These are phyloP conservation scores for Leptogaster cylindrica DNA, from an alignment of 2,888 invertebrate genomes.

Conservation along the genomic window DNA sequence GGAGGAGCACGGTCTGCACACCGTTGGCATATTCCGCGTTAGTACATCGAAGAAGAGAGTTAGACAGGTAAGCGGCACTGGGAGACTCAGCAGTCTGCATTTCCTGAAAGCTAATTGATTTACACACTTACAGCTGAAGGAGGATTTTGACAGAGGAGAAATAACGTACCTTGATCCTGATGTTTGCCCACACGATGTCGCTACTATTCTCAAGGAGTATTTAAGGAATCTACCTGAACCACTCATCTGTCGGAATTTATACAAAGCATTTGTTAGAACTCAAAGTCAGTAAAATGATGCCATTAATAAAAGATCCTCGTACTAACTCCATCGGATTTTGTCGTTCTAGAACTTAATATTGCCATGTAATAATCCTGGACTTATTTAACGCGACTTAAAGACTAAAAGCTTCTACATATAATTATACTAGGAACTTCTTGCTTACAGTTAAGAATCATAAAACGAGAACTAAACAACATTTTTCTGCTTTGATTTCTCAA, in stretches of 20 bases:
- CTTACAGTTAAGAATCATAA: too few relatives aligned
- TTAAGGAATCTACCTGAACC: slow-evolving; percentile 92
- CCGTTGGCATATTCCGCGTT: slow-evolving; percentile 89
- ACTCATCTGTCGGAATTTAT: slow-evolving; percentile 85
- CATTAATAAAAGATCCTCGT: neutral
- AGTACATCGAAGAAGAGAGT: slow-evolving; percentile 92
- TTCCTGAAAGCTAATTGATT: neutral
- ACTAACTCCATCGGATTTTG: neutral
- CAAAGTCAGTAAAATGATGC: slow-evolving; percentile 77
- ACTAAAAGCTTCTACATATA: too few relatives aligned
- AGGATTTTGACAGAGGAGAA: slow-evolving; percentile 86
- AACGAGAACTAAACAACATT: too few relatives aligned
- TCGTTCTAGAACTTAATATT: neutral
- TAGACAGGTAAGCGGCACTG: slow-evolving; percentile 71
- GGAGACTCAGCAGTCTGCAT: neutral
- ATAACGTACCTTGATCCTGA: slow-evolving; percentile 76
- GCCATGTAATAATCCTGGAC: neutral
- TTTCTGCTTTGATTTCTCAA: slow-evolving; percentile 14
- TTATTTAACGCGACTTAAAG: too few relatives aligned
- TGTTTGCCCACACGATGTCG: slow-evolving; percentile 92
- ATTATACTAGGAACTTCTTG: too few relatives aligned
- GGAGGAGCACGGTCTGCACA: slow-evolving; percentile 79
- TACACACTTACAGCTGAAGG: slow-evolving; percentile 72
- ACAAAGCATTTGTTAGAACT: slow-evolving; percentile 87
- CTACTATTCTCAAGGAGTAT: slow-evolving; percentile 90